These are phyloP conservation scores for Cryptotis parvus DNA, from an alignment of 2,113 vertebrate species.

Conservation along the genomic window DNA sequence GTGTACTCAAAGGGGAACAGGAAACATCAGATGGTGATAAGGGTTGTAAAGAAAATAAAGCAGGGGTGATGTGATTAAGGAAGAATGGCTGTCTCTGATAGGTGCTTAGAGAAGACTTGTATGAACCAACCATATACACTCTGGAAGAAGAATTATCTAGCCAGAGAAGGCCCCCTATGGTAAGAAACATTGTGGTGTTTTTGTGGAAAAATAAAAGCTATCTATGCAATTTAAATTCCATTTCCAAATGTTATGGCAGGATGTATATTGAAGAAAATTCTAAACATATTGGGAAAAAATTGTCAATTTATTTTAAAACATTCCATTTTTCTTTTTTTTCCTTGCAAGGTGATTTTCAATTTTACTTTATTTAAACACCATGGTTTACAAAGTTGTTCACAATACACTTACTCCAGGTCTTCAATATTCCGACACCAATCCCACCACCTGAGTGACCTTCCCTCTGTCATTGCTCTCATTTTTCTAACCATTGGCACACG, in stretches of 20 bases:
- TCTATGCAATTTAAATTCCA: not conserved
- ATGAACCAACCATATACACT: not conserved
- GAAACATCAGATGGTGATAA: not conserved
- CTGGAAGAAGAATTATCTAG: not conserved
- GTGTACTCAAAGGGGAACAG: not conserved
- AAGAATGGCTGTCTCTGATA: not conserved
- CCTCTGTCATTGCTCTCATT: too few species aligned
- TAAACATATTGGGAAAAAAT: not conserved
- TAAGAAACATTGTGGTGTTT: not conserved
- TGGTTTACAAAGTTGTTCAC: too few species aligned
- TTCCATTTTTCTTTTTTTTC: not conserved
- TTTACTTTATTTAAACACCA: not conserved
- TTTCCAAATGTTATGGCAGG: not conserved
- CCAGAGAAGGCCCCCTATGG: not conserved
- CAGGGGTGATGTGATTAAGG: not conserved
- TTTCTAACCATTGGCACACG: too few species aligned
- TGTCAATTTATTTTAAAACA: not conserved
- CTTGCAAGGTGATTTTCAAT: too few species aligned
- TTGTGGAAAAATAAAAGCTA: not conserved
- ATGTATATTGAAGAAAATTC: conserved; percentile 18
- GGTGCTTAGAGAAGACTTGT: not conserved
- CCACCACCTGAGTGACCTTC: too few species aligned
- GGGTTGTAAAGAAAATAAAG: not conserved
- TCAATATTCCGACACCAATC: too few species aligned
- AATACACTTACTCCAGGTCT: too few species aligned